Evolutionary conservation across 2,797 vertebrate species (phyloP).

Genomic region (Alauda arvensis): DNA sequence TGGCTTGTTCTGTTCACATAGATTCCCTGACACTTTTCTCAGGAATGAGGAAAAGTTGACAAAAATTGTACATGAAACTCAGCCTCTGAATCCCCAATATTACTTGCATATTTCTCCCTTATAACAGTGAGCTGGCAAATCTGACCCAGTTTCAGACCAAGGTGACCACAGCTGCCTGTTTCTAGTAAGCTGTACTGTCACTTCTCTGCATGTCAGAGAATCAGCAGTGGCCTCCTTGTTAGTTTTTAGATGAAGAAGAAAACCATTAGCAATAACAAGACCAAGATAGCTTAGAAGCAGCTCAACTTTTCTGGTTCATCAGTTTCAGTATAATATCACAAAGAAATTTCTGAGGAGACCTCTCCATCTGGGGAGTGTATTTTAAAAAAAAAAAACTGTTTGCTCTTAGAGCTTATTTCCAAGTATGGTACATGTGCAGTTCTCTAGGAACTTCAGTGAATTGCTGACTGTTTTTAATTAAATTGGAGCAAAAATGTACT

Average conservation of each 20-base stretch:
- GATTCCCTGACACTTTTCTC: not conserved
- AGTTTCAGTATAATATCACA: not conserved
- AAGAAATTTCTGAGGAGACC: not conserved
- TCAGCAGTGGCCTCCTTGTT: constrained; percentile 10
- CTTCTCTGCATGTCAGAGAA: constrained; percentile 25
- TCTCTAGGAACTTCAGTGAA: not conserved
- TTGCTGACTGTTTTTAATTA: constrained; percentile 23
- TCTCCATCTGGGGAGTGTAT: not conserved
- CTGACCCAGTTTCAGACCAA: constrained; percentile 48
- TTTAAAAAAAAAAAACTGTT: not conserved
- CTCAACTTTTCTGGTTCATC: constrained; percentile 1
- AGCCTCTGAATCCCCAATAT: not conserved
- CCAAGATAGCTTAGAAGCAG: not conserved
- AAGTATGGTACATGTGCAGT: not conserved
- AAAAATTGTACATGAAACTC: not conserved
- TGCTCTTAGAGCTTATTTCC: not conserved
- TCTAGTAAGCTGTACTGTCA: constrained; percentile 25
- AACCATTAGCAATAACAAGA: not conserved
- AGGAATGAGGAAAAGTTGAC: not conserved
- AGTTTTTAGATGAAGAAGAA: constrained; percentile 1
- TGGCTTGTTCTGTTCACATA: not conserved
- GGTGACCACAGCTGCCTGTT: constrained; percentile 34
- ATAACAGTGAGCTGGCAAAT: not conserved
- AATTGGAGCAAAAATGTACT: not conserved
- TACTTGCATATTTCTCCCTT: not conserved